Evolutionary conservation across 2,888 invertebrate species (phyloP).

Genomic region (Drosophila meridionalis): DNA sequence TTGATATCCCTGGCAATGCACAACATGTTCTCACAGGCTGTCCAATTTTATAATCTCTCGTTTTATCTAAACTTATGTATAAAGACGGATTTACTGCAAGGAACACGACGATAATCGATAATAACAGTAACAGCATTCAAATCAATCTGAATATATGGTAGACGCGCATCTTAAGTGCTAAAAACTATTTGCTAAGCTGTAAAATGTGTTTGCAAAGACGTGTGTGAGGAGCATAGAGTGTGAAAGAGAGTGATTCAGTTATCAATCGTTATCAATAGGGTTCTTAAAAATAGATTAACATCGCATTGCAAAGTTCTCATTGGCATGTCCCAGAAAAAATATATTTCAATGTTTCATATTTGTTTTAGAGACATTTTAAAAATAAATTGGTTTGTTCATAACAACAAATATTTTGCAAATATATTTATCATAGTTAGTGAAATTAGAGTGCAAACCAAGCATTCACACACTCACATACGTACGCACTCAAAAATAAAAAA

Average conservation of each 20-base stretch:
- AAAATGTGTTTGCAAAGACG: constrained; percentile 14
- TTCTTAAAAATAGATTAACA: constrained; percentile 5
- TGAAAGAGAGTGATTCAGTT: constrained; percentile 20
- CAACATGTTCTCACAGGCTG: constrained; percentile 16
- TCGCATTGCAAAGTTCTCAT: constrained; percentile 71
- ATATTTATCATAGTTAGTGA: too few relatives aligned
- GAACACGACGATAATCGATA: constrained; percentile 74
- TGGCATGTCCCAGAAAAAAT: constrained; percentile 13
- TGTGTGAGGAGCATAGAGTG: constrained; percentile 1
- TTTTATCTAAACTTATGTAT: constrained; percentile 69
- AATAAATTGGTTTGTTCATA: too few relatives aligned
- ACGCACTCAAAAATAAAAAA: too few relatives aligned
- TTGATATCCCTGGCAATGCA: constrained; percentile 29
- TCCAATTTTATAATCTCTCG: constrained; percentile 2
- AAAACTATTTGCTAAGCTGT: constrained; percentile 43
- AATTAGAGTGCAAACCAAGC: too few relatives aligned
- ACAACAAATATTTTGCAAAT: too few relatives aligned
- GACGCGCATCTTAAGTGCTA: constrained; percentile 50
- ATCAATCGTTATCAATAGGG: neutral
- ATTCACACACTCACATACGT: too few relatives aligned
- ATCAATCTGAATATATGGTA: constrained; percentile 50
- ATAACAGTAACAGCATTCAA: constrained; percentile 59
- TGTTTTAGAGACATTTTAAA: too few relatives aligned
- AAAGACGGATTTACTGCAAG: constrained; percentile 82
- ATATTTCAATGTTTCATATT: neutral